Evolutionary conservation across 2,888 invertebrate genomes (phyloP), one percentile per base, ranked within the genome.

Genomic region (Oxyscelio sp.): DNA sequence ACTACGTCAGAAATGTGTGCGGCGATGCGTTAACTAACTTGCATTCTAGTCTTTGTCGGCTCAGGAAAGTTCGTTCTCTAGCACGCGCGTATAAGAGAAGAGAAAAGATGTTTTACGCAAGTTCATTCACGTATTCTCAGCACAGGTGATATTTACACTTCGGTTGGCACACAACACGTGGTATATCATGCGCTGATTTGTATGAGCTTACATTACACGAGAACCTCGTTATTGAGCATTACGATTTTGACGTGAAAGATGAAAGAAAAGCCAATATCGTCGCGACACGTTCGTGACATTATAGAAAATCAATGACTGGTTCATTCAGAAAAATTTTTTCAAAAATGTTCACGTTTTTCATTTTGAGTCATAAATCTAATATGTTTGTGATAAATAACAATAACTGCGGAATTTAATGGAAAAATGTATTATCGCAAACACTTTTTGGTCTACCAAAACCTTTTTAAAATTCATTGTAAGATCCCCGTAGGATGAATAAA

Each of bases 71-170:
- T 78, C 43, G 58, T 40, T 40, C 34, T 21, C 19, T 13, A 31
- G 43, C 66, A 58, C 71, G 52, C 83, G 43, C 61, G 83, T 71
- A 65, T 50, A 24, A 59, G 31, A 61, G 48, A 22, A 48, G 59
- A 71, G 68, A 68, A 63, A 74, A 77, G 68, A 74, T 75, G 65
- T 70, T 83, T 79, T 70, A 74, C 80, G 61, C 58, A 56, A 54
- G 65, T 65, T 80, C 84, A 80, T 84, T 80, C 84, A 79, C 75
- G 65, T 70, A 71, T 84, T 56, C 71, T 63, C 79, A 40, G 58
- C 75, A 61, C 70, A 75, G 83, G 71, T 77, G 75, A 83, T 85
- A 77, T 83, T 63, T 71, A 81, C 78, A 78, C 81, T 83, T 66
- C 31, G 71, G 38, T 77, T 59, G 58, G 66, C 71, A 74, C 52